These are phyloP conservation scores for Myioborus miniatus DNA, from an alignment of 2,797 vertebrate genomes.

Conservation along the genomic window DNA sequence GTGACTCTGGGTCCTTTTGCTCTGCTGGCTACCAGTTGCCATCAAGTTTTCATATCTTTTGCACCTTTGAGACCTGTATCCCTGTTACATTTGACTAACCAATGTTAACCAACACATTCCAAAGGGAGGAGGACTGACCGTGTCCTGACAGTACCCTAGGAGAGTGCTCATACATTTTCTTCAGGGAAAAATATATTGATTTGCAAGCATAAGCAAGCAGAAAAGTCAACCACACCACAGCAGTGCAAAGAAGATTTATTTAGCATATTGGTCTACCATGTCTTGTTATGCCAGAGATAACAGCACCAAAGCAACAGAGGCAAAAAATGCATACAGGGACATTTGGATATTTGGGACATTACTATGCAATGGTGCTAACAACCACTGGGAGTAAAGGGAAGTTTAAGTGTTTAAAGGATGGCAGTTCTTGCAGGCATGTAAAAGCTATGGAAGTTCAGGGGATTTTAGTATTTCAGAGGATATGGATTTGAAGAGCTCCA, in stretches of 20 bases:
- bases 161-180: background rate
- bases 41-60: background rate
- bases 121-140: background rate
- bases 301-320: background rate
- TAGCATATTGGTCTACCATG: background rate
- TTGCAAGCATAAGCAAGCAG: background rate
- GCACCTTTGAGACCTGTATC: background rate
- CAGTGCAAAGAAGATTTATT: background rate
- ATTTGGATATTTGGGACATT: background rate
- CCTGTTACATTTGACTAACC: background rate
- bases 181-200: background rate
- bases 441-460: background rate
- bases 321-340: background rate
- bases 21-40: background rate
- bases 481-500: background rate
- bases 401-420: background rate
- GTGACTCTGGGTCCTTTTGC: background rate
- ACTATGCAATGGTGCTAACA: background rate
- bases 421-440: background rate
- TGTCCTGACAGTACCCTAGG: background rate
- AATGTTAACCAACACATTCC: background rate
- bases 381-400: background rate
- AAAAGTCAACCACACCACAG: background rate
- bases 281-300: background rate
- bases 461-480: background rate